Evolutionary conservation across 2,797 vertebrate species (phyloP).

Genomic region (Otus scops): DNA sequence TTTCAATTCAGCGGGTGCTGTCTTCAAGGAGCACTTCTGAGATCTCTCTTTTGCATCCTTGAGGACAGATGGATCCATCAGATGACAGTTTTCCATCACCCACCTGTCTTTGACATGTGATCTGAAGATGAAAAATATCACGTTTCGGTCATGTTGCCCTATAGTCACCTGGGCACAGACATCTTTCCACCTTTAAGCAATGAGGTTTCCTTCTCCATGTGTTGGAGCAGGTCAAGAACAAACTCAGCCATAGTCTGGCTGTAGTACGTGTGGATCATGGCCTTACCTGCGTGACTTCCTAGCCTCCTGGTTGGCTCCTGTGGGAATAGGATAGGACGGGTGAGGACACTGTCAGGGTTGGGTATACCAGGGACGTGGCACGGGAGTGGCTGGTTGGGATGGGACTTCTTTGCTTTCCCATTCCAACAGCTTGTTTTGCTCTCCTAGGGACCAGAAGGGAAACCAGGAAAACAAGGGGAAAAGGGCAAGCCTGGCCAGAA

Average conservation of each 20-base stretch:
- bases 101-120: background rate
- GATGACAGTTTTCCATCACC: background rate
- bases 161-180: background rate
- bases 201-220: background rate
- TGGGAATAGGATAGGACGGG: background rate
- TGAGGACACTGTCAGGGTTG: background rate
- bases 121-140: background rate
- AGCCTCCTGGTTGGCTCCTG: background rate
- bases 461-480: conserved; percentile 91
- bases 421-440: background rate
- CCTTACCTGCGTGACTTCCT: background rate
- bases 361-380: background rate
- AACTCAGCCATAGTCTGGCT: background rate
- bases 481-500: conserved; percentile 90
- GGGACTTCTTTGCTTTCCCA: background rate
- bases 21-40: background rate
- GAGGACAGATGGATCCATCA: background rate
- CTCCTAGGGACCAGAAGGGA: conserved; percentile 91
- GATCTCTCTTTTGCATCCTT: background rate
- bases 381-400: background rate
- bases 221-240: background rate
- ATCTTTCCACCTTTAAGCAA: background rate
- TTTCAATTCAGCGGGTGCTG: background rate
- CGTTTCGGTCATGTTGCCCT: background rate
- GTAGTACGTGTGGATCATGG: background rate